Evolutionary conservation across 2,797 vertebrate genomes (phyloP).

Genomic region (Xenops minutus): DNA sequence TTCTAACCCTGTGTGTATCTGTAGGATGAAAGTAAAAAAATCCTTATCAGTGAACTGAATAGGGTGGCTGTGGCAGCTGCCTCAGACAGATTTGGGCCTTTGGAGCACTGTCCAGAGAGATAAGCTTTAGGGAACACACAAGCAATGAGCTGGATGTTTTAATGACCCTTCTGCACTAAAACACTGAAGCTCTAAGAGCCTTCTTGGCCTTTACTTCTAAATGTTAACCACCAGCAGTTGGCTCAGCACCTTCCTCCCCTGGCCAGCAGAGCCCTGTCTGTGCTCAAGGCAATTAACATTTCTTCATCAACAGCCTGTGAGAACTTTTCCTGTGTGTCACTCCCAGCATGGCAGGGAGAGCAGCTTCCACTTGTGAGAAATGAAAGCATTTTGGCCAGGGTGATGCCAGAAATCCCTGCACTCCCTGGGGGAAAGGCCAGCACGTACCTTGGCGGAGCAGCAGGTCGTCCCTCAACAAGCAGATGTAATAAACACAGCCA

Average conservation of each 20-base stretch:
- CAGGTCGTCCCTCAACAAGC: conserved; percentile 91
- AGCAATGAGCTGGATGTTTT: neutral
- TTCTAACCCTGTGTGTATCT: neutral
- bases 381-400: neutral
- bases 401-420: neutral
- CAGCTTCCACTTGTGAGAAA: neutral
- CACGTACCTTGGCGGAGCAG: conserved; percentile 92
- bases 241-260: neutral
- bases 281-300: neutral
- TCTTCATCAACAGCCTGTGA: neutral
- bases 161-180: neutral
- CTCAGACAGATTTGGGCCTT: neutral
- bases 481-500: conserved; percentile 98
- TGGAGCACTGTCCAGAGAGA: neutral
- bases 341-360: neutral
- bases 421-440: neutral
- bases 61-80: neutral
- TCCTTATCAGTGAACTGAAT: neutral
- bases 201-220: neutral
- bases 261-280: neutral
- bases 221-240: neutral
- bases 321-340: neutral
- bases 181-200: neutral
- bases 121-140: neutral
- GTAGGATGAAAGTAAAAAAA: neutral